Conservation (phyloP, 2,888 invertebrate species). For the Kuschelorhynchus macadamiae region DNA sequence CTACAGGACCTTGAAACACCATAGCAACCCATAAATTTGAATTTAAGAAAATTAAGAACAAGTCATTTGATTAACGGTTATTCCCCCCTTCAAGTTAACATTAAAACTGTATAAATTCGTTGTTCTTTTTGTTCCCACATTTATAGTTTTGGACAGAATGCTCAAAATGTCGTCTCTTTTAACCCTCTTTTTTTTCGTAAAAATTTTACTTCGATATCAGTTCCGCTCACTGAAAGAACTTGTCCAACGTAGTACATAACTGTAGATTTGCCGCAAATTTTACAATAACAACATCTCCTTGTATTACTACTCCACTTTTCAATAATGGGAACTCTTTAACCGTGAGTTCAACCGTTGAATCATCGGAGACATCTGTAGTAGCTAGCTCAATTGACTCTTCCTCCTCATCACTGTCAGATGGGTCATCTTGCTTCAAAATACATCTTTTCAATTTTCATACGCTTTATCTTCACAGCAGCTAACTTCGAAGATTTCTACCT, state of each 20-base stretch:
- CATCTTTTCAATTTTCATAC: constrained; percentile 13
- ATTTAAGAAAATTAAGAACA: too few species aligned
- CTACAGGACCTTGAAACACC: too few species aligned
- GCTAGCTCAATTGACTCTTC: constrained; percentile 8
- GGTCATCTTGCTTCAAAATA: constrained; percentile 9
- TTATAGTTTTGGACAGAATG: too few species aligned
- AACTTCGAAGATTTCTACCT: constrained; percentile 17
- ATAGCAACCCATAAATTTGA: too few species aligned
- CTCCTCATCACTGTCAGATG: constrained; percentile 7
- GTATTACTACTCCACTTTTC: constrained; percentile 14
- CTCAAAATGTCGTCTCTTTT: too few species aligned
- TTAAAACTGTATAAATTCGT: too few species aligned
- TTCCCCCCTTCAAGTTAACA: too few species aligned
- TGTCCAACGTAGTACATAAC: constrained; percentile 3
- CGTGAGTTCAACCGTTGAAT: background rate
- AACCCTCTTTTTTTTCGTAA: constrained; percentile 4
- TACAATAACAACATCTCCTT: constrained; percentile 8
- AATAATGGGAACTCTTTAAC: constrained; percentile 1
- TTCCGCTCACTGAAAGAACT: constrained; percentile 11
- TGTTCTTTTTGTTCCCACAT: too few species aligned
- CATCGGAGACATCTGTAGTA: constrained; percentile 1
- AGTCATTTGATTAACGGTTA: too few species aligned
- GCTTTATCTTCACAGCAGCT: constrained; percentile 3
- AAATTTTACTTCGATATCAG: constrained; percentile 5
- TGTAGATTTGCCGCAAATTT: constrained; percentile 14